Conservation (phyloP, 2,888 invertebrate genomes). For the Pardosa pseudoannulata region DNA sequence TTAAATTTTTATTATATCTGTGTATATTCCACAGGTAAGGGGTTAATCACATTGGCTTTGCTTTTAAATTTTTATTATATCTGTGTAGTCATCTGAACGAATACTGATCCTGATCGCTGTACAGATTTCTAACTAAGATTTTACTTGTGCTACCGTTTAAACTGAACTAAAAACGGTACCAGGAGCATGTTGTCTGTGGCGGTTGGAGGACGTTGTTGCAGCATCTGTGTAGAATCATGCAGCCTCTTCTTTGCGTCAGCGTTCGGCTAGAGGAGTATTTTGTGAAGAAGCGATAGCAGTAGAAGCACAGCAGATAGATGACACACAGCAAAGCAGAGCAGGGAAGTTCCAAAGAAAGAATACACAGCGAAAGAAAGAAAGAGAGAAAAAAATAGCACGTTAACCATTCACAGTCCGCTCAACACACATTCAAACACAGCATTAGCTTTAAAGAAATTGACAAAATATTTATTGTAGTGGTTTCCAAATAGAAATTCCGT, state of each 20-base stretch:
- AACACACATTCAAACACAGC: constrained; percentile 44
- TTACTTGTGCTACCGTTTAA: background rate
- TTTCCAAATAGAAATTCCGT: too few relatives aligned
- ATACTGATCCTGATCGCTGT: too few relatives aligned
- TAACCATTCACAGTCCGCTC: constrained; percentile 48
- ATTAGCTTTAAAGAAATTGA: constrained; percentile 13
- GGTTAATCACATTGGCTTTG: too few relatives aligned
- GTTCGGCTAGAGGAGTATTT: constrained; percentile 49
- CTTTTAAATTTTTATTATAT: too few relatives aligned
- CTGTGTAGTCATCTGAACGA: too few relatives aligned
- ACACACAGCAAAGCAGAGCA: constrained; percentile 39
- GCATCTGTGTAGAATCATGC: constrained; percentile 55
- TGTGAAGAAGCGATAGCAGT: constrained; percentile 30
- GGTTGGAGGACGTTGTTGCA: constrained; percentile 44
- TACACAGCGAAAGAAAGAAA: constrained; percentile 48
- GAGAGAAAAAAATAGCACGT: constrained; percentile 35
- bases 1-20: too few relatives aligned
- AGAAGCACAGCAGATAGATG: constrained; percentile 37
- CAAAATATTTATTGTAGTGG: too few relatives aligned
- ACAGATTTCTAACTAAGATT: too few relatives aligned
- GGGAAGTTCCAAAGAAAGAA: constrained; percentile 39
- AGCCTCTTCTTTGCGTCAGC: constrained; percentile 64
- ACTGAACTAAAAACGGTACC: constrained; percentile 29
- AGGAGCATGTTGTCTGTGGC: constrained; percentile 63
- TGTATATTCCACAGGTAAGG: too few relatives aligned